phyloP scores from a whole-genome alignment of 2,113 vertebrate genomes.

The Entosphenus tridentatus region DNA sequence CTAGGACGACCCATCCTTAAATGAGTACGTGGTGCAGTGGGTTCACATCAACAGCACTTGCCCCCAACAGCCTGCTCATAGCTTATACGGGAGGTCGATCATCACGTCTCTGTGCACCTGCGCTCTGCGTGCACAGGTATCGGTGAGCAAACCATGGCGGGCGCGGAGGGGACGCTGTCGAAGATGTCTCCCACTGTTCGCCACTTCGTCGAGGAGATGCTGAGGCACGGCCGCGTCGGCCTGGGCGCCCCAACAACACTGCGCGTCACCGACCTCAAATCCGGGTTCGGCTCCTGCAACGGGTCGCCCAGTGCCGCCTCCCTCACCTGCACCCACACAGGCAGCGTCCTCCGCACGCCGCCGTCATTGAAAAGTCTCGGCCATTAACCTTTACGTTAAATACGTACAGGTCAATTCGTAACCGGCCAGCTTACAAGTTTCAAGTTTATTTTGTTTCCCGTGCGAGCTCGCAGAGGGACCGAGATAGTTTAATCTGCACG shows the following conservation, averaged over 20 bases:
- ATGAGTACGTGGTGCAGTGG: no score
- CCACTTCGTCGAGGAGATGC: constrained; percentile 63
- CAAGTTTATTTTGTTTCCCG: background rate
- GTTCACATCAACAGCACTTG: no score
- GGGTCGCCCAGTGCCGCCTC: background rate
- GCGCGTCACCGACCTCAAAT: constrained; percentile 86
- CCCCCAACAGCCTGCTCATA: no score
- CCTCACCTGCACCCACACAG: background rate
- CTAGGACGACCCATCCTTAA: no score
- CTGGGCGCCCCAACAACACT: constrained; percentile 80
- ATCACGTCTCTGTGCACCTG: no score
- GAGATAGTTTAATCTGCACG: no score
- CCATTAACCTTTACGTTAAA: constrained; percentile 2
- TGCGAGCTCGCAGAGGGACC: background rate
- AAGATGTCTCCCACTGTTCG: constrained; percentile 67
- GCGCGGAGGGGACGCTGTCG: constrained; percentile 60
- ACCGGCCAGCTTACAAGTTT: background rate
- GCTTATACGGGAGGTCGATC: no score
- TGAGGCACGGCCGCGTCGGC: constrained; percentile 76
- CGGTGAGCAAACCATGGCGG: no score
- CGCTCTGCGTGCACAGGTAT: no score
- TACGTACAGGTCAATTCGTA: background rate
- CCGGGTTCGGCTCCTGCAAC: constrained; percentile 28
- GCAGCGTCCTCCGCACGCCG: background rate
- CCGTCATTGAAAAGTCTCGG: background rate